phyloP scores from a whole-genome alignment of 2,888 invertebrate species.

The Chorisops tibialis region DNA sequence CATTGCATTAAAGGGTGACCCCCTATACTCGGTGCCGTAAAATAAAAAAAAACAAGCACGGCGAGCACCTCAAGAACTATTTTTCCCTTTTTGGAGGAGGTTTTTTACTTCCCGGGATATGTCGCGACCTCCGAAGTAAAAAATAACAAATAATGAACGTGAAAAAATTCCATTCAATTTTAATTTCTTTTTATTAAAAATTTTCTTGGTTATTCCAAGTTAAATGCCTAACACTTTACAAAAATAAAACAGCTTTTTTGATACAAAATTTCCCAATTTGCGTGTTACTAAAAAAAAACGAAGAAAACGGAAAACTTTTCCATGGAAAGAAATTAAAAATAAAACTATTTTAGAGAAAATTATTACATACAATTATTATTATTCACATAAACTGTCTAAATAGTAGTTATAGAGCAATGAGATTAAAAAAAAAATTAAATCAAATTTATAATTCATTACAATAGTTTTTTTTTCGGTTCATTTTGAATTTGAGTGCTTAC shows the following conservation, averaged over 20 bases:
- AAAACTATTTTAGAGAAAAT: background rate
- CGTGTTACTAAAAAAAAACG: background rate
- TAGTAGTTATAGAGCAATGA: background rate
- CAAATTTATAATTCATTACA: background rate
- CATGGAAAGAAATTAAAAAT: background rate
- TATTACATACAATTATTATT: background rate
- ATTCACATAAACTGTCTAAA: background rate
- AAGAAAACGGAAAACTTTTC: background rate
- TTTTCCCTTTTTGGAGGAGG: too few species aligned
- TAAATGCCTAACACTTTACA: conserved; percentile 35
- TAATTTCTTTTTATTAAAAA: conserved; percentile 33
- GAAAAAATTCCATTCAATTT: conserved; percentile 15
- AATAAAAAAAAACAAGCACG: too few species aligned
- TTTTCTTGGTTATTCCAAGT: conserved; percentile 32
- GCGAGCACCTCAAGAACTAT: too few species aligned
- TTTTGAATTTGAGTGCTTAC: background rate
- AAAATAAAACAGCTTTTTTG: conserved; percentile 34
- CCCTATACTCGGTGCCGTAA: too few species aligned
- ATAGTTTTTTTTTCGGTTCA: background rate
- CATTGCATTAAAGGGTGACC: too few species aligned
- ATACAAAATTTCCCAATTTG: conserved; percentile 34
- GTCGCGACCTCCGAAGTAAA: too few species aligned
- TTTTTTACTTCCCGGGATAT: too few species aligned
- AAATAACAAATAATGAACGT: background rate
- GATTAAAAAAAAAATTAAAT: background rate